Evolutionary conservation across 2,888 invertebrate genomes (phyloP).

Genomic region (Pherbina coryleti): DNA sequence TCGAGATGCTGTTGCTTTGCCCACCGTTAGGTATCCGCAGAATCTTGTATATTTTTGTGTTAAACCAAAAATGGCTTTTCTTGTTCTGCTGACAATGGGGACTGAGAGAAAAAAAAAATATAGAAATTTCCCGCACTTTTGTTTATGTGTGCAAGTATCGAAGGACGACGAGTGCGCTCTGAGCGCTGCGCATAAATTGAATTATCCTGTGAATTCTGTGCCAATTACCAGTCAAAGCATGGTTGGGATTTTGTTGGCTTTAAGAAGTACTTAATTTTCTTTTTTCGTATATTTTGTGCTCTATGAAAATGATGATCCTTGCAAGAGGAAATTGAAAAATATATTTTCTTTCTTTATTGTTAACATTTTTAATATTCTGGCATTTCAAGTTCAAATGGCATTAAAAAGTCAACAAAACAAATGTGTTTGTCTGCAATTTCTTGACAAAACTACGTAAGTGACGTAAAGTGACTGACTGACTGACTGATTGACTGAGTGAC

Average conservation of each 20-base stretch:
- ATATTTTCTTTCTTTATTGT: background rate
- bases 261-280: background rate
- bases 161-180: constrained; percentile 1
- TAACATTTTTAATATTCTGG: background rate
- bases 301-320: background rate
- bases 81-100: constrained; percentile 25
- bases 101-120: background rate
- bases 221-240: constrained; percentile 45
- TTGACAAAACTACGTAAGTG: no score
- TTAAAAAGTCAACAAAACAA: constrained; percentile 5
- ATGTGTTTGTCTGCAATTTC: background rate
- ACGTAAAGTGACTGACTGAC: no score
- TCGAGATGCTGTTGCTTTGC: background rate
- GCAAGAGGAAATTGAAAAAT: background rate
- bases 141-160: constrained; percentile 20
- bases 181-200: constrained; percentile 47
- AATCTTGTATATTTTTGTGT: constrained; percentile 52
- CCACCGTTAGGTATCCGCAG: background rate
- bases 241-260: background rate
- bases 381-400: background rate
- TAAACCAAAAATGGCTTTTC: constrained; percentile 53
- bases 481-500: background rate
- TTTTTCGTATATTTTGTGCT: background rate
- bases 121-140: background rate
- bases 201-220: constrained; percentile 51